Evolutionary conservation across 2,113 vertebrate species (phyloP).

Genomic region (Phyllopteryx taeniolatus): DNA sequence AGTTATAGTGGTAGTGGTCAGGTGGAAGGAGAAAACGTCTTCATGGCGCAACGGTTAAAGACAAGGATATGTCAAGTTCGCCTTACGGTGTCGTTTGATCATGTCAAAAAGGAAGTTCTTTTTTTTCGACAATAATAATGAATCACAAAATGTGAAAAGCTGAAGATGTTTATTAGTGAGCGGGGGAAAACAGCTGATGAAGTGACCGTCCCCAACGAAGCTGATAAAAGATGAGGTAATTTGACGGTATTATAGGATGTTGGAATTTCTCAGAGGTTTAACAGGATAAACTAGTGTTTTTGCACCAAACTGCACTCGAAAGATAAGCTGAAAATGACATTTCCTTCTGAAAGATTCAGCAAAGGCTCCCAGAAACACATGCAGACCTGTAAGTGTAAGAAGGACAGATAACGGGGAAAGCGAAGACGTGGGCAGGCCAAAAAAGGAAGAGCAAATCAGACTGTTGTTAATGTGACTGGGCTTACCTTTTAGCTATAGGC

Average conservation of each 20-base stretch:
- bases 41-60: background rate
- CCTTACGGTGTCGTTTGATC: conserved; percentile 18
- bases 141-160: background rate
- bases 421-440: conserved; percentile 23
- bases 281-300: background rate
- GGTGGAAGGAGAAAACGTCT: conserved; percentile 8
- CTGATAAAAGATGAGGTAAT: background rate
- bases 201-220: no score
- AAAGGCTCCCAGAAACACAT: conserved; percentile 25
- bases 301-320: conserved; percentile 2
- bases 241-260: background rate
- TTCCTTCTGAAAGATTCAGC: conserved; percentile 56
- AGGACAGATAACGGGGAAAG: conserved; percentile 61
- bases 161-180: background rate
- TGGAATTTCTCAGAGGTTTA: background rate
- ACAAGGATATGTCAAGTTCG: conserved; percentile 42
- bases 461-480: conserved; percentile 61
- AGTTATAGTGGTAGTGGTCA: conserved; percentile 3
- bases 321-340: conserved; percentile 37
- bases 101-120: background rate
- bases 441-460: conserved; percentile 57
- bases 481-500: conserved; percentile 98
- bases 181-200: background rate
- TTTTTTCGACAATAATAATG: background rate
- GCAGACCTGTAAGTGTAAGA: conserved; percentile 53